Base-by-base conservation (phyloP, 2,888 invertebrate genomes). In the Salpingus planirostris region DNA sequence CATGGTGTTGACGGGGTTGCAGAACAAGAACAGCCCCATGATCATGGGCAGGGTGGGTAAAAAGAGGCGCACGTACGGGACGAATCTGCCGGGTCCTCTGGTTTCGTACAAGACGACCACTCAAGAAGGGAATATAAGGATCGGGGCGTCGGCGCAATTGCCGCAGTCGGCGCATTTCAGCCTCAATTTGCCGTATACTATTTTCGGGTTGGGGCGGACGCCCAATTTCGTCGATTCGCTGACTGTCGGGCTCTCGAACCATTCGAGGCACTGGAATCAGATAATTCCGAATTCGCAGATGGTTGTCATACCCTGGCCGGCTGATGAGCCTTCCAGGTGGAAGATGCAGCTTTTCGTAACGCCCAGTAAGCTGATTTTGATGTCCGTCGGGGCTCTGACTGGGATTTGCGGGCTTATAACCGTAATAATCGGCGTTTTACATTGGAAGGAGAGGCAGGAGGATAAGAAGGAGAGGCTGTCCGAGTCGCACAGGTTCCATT, bases 211-310 rank as follows among this genome's bases (percentile, higher is more conserved):
- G n/a, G 98, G 97, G 2, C 77, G 93, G 36, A 93, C 93, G 21
- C 96, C 97, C 2, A 98, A 98, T 67, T 98, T 97, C 67, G 88
- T 98, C 1, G 96, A 97, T 55, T 77, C 75, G 7, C 67, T 97
- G 18, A 79, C 76, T 32, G 88, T 93, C 2, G 88, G 90, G 5
- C 64, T 85, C 27, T 78, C 76, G n/a, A 74, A 76, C 33, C 71
- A 71, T 51, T 76, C 71, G 0, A 78, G 78, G 44, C 78, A 76
- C 35, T 95, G 90, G 87, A 80, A 82, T 0, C 91, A 91, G 62
- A 81, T 95, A 30, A 96, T 98, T 57, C 97, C 97, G 0, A 97
- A 98, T 59, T 95, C 96, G 1, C 96, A 98, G 65, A 84, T 98
- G 64, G 87, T 96, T 18, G 86, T 98, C 1, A 87, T 96, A 38